phyloP scores from a whole-genome alignment of 2,797 vertebrate species.

The Fistularia commersonii region DNA sequence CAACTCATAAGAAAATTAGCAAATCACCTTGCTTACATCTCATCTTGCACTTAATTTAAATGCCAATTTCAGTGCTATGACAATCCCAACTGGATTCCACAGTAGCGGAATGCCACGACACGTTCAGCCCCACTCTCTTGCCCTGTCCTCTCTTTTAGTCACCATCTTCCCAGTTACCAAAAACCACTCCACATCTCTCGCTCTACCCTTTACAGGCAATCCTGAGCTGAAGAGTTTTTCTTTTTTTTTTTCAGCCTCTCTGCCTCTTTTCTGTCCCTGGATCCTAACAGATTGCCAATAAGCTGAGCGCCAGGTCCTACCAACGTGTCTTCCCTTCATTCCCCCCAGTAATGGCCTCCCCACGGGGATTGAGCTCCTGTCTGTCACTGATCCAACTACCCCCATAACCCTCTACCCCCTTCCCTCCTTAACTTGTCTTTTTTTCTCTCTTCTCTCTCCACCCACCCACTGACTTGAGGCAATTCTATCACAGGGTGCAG shows the following conservation, averaged over 20 bases:
- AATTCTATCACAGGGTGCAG: constrained; percentile 25
- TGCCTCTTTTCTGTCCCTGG: constrained; percentile 48
- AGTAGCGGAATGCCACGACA: constrained; percentile 51
- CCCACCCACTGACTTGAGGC: constrained; percentile 30
- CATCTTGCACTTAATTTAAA: constrained; percentile 51
- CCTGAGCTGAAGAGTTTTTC: constrained; percentile 55
- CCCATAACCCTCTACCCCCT: constrained; percentile 49
- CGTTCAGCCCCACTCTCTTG: constrained; percentile 38
- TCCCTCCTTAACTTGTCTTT: constrained; percentile 18
- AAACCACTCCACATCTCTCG: neutral
- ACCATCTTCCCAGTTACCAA: neutral
- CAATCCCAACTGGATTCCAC: constrained; percentile 30
- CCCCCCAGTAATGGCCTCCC: constrained; percentile 64
- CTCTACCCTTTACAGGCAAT: constrained; percentile 32
- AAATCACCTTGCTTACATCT: constrained; percentile 38
- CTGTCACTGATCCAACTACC: constrained; percentile 63
- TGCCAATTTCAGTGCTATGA: constrained; percentile 48
- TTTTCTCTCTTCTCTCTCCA: constrained; percentile 35
- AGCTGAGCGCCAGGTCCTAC: constrained; percentile 64
- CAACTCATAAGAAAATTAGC: constrained; percentile 18
- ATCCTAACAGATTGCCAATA: constrained; percentile 80
- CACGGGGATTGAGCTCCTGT: constrained; percentile 55
- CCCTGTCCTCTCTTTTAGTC: constrained; percentile 23
- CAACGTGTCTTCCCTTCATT: constrained; percentile 44
- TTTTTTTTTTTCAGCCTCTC: constrained; percentile 50